These are phyloP conservation scores for Balaenoptera acutorostrata DNA, from an alignment of 2,113 vertebrate genomes.

Conservation along the genomic window DNA sequence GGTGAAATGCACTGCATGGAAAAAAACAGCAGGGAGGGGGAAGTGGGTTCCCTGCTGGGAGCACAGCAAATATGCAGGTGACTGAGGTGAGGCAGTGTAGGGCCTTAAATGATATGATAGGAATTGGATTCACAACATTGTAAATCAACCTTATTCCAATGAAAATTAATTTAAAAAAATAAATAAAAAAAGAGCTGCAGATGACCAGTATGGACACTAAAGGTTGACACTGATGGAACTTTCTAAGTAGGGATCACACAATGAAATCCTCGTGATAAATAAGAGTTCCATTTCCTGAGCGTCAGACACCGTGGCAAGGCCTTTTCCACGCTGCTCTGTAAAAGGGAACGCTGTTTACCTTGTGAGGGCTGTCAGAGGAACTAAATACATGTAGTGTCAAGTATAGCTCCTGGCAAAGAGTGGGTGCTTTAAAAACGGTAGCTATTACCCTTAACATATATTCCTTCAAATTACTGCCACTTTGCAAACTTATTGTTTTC, in stretches of 20 bases:
- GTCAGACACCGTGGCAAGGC: not conserved
- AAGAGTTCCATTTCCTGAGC: not conserved
- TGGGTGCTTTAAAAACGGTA: not conserved
- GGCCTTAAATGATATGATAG: not conserved
- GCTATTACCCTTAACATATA: not conserved
- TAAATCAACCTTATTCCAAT: too few species aligned
- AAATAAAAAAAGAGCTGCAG: not conserved
- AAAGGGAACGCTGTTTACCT: not conserved
- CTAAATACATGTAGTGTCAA: not conserved
- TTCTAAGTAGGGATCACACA: not conserved
- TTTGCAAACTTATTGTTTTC: not conserved
- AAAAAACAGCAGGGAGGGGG: not conserved
- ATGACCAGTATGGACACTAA: too few species aligned
- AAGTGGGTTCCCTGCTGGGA: not conserved
- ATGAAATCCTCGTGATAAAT: not conserved
- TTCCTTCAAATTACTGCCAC: not conserved
- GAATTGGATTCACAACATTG: not conserved
- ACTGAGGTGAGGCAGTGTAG: too few species aligned
- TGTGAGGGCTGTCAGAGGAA: not conserved
- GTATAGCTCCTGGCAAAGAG: not conserved
- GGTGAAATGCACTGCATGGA: not conserved
- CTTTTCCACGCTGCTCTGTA: not conserved
- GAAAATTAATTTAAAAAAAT: too few species aligned
- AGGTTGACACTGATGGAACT: not conserved
- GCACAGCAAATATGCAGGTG: not conserved